Evolutionary conservation across 2,113 vertebrate species (phyloP).

Genomic region (Cheirogaleus medius): DNA sequence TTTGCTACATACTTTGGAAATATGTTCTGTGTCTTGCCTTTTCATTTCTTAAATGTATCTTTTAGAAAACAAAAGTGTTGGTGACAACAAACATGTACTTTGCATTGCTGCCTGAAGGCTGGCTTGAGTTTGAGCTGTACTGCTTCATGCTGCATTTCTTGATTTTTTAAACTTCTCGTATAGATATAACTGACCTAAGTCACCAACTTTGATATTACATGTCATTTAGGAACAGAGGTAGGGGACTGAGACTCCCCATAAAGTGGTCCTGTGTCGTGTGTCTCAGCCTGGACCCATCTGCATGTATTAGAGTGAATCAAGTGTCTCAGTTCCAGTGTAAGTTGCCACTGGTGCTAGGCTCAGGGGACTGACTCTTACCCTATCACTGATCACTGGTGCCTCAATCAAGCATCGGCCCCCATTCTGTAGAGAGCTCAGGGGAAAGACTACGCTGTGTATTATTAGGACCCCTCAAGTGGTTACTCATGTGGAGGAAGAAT

Average conservation of each 20-base stretch:
- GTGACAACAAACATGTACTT: not conserved
- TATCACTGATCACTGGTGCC: not conserved
- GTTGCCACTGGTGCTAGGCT: not conserved
- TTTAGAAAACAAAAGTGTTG: not conserved
- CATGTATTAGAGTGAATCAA: too few species aligned
- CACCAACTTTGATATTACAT: not conserved
- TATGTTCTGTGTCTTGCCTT: not conserved
- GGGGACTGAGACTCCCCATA: not conserved
- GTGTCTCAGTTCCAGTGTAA: not conserved
- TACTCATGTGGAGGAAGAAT: not conserved
- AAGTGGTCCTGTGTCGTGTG: accelerated
- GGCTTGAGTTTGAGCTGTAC: not conserved
- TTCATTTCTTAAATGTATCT: not conserved
- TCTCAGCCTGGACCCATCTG: not conserved
- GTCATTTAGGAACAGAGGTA: not conserved
- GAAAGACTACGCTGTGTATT: not conserved
- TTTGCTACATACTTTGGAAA: not conserved
- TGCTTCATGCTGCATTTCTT: not conserved
- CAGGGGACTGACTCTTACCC: not conserved
- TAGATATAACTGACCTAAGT: not conserved
- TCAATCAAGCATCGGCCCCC: not conserved
- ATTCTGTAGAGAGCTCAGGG: not conserved
- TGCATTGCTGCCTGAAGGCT: not conserved
- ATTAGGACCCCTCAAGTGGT: not conserved
- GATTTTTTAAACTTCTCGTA: not conserved